Conservation (phyloP, 1,140 invertebrate genomes). For the Drosophila navojoa region DNA sequence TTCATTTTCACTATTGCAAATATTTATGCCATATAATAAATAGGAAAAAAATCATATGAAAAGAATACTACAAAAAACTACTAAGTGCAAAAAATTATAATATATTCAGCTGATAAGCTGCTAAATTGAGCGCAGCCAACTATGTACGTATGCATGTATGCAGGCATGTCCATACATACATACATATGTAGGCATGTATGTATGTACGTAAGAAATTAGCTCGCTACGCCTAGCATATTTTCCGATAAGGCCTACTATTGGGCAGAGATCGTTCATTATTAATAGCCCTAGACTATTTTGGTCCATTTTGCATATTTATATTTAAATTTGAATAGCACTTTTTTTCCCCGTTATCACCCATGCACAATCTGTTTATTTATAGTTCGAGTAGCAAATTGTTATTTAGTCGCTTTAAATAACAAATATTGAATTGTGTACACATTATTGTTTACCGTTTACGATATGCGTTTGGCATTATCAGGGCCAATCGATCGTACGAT, state of each 20-base stretch:
- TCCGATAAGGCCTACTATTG: neutral
- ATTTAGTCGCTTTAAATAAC: neutral
- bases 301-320: constrained; percentile 16
- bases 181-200: neutral
- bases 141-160: neutral
- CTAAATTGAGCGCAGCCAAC: neutral
- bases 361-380: neutral
- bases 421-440: neutral
- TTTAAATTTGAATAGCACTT: neutral
- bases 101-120: constrained; percentile 1
- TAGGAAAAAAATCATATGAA: neutral
- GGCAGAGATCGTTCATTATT: constrained; percentile 16
- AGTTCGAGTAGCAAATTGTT: neutral
- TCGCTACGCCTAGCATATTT: constrained; percentile 8
- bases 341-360: neutral
- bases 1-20: neutral
- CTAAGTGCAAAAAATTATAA: neutral
- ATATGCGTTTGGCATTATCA: neutral
- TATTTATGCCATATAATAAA: neutral
- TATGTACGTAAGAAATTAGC: neutral
- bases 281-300: constrained; percentile 37
- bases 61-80: too few relatives aligned
- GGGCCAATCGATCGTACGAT: neutral
- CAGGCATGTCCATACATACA: neutral
- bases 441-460: neutral